phyloP scores from a whole-genome alignment of 2,797 vertebrate species.

The Pyrocephalus nanus region DNA sequence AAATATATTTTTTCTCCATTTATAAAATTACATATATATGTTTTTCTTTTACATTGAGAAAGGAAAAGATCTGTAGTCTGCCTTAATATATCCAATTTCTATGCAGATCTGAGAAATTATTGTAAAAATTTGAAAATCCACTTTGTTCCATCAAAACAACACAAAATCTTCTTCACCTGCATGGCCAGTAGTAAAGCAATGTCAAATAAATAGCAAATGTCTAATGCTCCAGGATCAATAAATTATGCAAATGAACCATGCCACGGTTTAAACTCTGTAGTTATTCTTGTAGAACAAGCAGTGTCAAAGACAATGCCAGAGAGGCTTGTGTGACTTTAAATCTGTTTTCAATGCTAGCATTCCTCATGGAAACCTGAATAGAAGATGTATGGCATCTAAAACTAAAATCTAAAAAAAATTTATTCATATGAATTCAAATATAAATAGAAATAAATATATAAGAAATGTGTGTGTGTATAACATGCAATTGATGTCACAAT shows the following conservation, averaged over 20 bases:
- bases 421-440: too few species aligned
- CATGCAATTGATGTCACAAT: not conserved
- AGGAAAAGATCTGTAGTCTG: not conserved
- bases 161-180: not conserved
- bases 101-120: not conserved
- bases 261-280: not conserved
- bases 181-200: not conserved
- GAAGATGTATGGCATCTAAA: not conserved
- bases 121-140: not conserved
- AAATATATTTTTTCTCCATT: not conserved
- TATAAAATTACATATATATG: not conserved
- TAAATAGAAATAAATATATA: not conserved
- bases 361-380: not conserved
- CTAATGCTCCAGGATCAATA: not conserved
- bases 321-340: not conserved
- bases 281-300: conserved; percentile 19
- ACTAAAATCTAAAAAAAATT: not conserved
- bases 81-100: not conserved
- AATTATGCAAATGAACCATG: not conserved
- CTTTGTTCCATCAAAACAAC: not conserved
- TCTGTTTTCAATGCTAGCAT: not conserved
- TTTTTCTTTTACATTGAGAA: not conserved
- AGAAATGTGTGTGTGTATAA: not conserved
- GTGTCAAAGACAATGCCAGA: not conserved
- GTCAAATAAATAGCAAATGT: not conserved